These are phyloP conservation scores for Clytia hemisphaerica DNA, from an alignment of 30 jellyfish, hydroid and myxozoan species.

Conservation along the genomic window DNA sequence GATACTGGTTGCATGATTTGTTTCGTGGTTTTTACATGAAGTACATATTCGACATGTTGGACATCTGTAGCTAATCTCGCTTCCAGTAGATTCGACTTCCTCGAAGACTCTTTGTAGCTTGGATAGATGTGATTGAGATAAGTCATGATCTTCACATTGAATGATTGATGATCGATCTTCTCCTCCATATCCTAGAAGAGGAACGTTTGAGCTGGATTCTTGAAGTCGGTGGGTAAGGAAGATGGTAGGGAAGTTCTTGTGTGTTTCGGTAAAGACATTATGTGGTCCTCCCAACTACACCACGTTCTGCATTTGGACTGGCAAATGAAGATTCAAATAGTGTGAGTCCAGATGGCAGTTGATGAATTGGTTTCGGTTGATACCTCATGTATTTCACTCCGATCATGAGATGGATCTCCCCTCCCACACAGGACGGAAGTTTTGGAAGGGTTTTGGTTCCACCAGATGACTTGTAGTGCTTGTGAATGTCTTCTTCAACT, in stretches of 20 bases:
- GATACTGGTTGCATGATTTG: background rate
- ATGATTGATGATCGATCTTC: too few relatives aligned
- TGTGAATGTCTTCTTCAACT: background rate
- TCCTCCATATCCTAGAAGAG: background rate
- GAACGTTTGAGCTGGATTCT: background rate
- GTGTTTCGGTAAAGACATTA: background rate
- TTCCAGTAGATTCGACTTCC: background rate
- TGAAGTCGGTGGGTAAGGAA: background rate
- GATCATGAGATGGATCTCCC: constrained; percentile 23
- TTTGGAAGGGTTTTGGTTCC: background rate
- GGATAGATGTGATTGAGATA: background rate
- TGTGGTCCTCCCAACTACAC: too few relatives aligned
- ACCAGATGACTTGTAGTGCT: background rate
- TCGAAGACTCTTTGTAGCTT: background rate
- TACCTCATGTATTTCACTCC: too few relatives aligned
- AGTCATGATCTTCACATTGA: background rate
- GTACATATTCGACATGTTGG: too few relatives aligned
- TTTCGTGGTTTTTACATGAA: too few relatives aligned
- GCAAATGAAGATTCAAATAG: too few relatives aligned
- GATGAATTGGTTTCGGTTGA: too few relatives aligned
- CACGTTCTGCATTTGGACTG: too few relatives aligned
- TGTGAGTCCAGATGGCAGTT: too few relatives aligned
- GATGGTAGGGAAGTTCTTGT: background rate
- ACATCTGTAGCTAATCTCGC: background rate
- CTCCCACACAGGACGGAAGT: constrained; percentile 10